Percentiles rank a stretch among this genome's conserved stretches.
phyloP scores from a whole-genome alignment of 2,888 invertebrate species.

The Drosophila sordidapex region DNA sequence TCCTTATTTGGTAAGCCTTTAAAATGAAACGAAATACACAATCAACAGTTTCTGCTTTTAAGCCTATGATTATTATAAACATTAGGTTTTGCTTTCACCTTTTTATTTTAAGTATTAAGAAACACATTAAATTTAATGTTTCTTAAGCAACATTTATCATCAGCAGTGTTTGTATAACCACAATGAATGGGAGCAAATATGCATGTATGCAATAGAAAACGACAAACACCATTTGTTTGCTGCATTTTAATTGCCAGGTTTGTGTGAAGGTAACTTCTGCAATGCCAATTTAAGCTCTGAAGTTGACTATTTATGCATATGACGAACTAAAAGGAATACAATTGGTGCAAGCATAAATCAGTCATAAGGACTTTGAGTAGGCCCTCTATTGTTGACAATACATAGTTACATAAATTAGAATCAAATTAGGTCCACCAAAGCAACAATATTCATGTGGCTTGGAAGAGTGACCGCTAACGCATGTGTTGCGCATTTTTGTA shows the following conservation, averaged over 20 bases:
- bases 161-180: neutral
- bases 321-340: slow-evolving; percentile 30
- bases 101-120: neutral
- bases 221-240: slow-evolving; percentile 2
- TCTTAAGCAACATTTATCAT: neutral
- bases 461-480: slow-evolving; percentile 39
- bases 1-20: neutral
- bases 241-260: neutral
- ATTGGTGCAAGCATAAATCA: slow-evolving; percentile 45
- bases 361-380: slow-evolving; percentile 35
- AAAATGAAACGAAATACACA: neutral
- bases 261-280: neutral
- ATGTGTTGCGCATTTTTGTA: slow-evolving; percentile 62
- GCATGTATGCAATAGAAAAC: neutral
- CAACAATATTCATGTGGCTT: slow-evolving; percentile 10
- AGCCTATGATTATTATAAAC: no score
- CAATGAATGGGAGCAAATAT: neutral
- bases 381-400: slow-evolving; percentile 62
- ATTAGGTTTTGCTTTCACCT: neutral
- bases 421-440: slow-evolving; percentile 64
- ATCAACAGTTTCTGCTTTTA: neutral
- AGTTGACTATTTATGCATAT: slow-evolving; percentile 22
- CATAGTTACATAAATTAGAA: slow-evolving; percentile 69
- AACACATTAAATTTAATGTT: neutral
- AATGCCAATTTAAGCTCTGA: neutral